A percentile compares a stretch with the other conserved stretches of the same genome.
Evolutionary conservation across 2,113 vertebrate genomes (phyloP).

Genomic region (Sapayoa aenigma): DNA sequence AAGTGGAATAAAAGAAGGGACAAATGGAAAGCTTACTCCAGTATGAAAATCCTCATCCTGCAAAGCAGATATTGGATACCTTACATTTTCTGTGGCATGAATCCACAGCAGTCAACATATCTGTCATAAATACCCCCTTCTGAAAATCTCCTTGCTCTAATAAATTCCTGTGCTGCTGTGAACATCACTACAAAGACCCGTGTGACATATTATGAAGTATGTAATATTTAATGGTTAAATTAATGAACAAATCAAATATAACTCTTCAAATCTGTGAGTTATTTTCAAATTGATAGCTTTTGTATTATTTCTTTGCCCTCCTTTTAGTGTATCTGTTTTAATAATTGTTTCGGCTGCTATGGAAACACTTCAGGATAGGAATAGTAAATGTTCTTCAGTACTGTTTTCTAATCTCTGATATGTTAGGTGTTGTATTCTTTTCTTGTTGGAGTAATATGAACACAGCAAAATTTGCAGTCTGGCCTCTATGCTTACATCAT

Average conservation of each 20-base stretch:
- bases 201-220: not conserved
- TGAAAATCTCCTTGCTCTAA: not conserved
- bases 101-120: not conserved
- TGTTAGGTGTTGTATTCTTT: not conserved
- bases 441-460: not conserved
- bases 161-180: not conserved
- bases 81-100: not conserved
- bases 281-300: slow-evolving; percentile 2
- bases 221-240: not conserved
- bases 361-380: slow-evolving; percentile 46
- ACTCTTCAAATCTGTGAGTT: not conserved
- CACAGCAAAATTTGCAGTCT: not conserved
- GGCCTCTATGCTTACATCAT: not conserved
- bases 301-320: not conserved
- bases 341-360: slow-evolving; percentile 61
- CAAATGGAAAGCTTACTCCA: not conserved
- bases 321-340: slow-evolving; percentile 21
- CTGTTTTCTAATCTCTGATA: not conserved
- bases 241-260: not conserved
- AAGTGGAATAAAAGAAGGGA: not conserved
- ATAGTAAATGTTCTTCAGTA: slow-evolving; percentile 19
- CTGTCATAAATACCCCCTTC: not conserved
- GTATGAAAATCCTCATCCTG: not conserved
- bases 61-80: not conserved
- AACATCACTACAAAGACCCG: not conserved